These are phyloP conservation scores for Eubasilissa regina DNA, from an alignment of 1,140 invertebrate genomes.

Conservation along the genomic window DNA sequence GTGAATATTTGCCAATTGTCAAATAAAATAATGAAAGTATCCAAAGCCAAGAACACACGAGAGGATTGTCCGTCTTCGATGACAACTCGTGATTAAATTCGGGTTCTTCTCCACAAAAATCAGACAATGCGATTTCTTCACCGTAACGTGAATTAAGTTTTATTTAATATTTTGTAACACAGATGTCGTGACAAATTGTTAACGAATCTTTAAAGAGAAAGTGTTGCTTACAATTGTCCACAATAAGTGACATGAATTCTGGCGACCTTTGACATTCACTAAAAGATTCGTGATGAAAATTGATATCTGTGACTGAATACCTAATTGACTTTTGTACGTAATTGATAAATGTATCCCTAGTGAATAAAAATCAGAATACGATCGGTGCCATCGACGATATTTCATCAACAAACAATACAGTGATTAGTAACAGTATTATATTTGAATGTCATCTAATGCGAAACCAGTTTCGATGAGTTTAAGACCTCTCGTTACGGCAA, in stretches of 20 bases:
- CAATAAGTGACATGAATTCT: slow-evolving; percentile 32
- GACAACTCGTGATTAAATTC: slow-evolving; percentile 20
- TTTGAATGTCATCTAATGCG: neutral
- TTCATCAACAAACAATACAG: neutral
- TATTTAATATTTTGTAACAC: slow-evolving; percentile 38
- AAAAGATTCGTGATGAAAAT: slow-evolving; percentile 42
- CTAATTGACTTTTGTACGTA: slow-evolving; percentile 11
- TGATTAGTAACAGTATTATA: neutral
- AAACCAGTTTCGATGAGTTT: neutral
- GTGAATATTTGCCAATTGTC: no score
- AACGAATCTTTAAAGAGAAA: slow-evolving; percentile 37
- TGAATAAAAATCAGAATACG: slow-evolving; percentile 2
- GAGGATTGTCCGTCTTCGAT: neutral
- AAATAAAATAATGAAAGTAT: neutral
- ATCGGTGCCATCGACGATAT: neutral
- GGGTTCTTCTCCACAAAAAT: slow-evolving; percentile 10
- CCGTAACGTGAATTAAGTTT: slow-evolving; percentile 10
- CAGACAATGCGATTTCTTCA: slow-evolving; percentile 27
- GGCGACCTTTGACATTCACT: slow-evolving; percentile 34
- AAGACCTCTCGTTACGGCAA: no score
- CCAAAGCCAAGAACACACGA: neutral
- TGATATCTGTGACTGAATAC: slow-evolving; percentile 27
- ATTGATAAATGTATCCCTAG: neutral
- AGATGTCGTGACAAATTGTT: slow-evolving; percentile 36
- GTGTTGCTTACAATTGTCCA: slow-evolving; percentile 29